Conservation (phyloP, 2,797 vertebrate species). For the Microcaecilia unicolor region DNA sequence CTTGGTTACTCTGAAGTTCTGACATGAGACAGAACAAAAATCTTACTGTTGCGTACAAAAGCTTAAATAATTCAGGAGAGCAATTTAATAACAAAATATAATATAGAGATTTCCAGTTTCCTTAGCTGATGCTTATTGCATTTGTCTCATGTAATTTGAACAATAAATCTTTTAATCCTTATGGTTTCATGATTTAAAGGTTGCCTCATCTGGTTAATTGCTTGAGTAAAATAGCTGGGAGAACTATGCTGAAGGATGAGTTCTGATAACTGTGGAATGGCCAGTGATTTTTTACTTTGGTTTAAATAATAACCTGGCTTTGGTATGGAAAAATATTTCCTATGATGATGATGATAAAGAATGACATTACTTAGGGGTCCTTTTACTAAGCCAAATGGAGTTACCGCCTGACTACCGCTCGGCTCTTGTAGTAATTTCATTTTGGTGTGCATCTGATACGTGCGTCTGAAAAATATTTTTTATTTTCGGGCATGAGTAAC, state of each 20-base stretch:
- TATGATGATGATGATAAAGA: slow-evolving; percentile 44
- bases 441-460: too few species aligned
- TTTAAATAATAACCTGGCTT: too few species aligned
- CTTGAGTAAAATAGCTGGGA: slow-evolving; percentile 43
- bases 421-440: too few species aligned
- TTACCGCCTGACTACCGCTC: too few species aligned
- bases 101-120: slow-evolving; percentile 59
- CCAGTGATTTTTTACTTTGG: too few species aligned
- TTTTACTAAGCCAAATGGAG: too few species aligned
- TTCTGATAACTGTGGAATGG: too few species aligned
- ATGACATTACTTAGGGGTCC: too few species aligned
- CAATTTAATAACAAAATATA: slow-evolving; percentile 57
- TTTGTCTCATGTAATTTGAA: slow-evolving; percentile 59
- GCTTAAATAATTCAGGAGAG: slow-evolving; percentile 45
- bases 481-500: too few species aligned
- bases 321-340: slow-evolving; percentile 43
- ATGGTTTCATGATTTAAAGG: slow-evolving; percentile 65
- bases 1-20: slow-evolving; percentile 49
- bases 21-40: slow-evolving; percentile 42
- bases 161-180: slow-evolving; percentile 63
- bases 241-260: too few species aligned
- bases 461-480: too few species aligned
- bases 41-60: slow-evolving; percentile 37
- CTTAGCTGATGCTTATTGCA: slow-evolving; percentile 54
- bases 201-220: slow-evolving; percentile 67